Evolutionary conservation across 2,888 invertebrate species (phyloP).

Genomic region (Linnaemya vulpina): DNA sequence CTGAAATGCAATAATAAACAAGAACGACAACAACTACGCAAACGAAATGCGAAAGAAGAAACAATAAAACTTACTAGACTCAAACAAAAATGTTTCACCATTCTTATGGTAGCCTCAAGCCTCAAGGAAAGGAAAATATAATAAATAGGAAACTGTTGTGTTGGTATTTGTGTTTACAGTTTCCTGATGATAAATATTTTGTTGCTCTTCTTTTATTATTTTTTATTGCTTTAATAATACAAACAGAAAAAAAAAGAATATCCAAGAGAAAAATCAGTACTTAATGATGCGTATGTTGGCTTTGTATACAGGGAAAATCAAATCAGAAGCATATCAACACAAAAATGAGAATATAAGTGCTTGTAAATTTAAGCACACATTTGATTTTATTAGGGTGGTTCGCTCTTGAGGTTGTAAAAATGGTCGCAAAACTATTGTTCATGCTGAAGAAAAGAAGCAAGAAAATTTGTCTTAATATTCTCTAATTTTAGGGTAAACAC

Average conservation of each 20-base stretch:
- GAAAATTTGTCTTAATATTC: no score
- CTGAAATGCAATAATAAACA: constrained; percentile 52
- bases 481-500: no score
- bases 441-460: no score
- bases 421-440: no score
- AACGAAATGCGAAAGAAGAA: not conserved
- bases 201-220: constrained; percentile 42
- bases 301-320: constrained; percentile 47
- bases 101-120: constrained; percentile 57
- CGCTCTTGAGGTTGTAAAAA: no score
- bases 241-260: not conserved
- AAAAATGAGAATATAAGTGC: not conserved
- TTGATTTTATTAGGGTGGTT: not conserved
- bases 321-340: constrained; percentile 50
- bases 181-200: constrained; percentile 30
- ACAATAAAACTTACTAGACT: constrained; percentile 5
- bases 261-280: constrained; percentile 24
- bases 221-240: constrained; percentile 15
- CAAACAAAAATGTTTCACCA: not conserved
- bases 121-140: not conserved
- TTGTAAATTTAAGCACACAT: not conserved
- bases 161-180: constrained; percentile 33
- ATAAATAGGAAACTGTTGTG: constrained; percentile 41
- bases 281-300: constrained; percentile 59
- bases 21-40: not conserved